These are phyloP conservation scores for Tanypteryx hageni DNA, from an alignment of 2,888 invertebrate genomes.

Conservation along the genomic window DNA sequence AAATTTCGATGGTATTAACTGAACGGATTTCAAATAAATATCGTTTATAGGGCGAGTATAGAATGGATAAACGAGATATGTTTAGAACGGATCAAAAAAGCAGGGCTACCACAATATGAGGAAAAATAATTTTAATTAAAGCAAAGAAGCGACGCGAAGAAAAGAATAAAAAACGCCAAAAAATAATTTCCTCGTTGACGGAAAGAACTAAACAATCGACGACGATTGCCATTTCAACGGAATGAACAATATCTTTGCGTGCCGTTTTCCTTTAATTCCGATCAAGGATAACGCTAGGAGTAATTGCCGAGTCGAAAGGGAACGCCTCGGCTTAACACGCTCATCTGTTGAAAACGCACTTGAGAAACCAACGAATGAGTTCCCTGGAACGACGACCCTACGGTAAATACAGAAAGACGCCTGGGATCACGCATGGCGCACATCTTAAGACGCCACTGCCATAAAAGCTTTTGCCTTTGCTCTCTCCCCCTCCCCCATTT, in stretches of 20 bases:
- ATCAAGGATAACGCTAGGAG: background rate
- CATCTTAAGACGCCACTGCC: constrained; percentile 4
- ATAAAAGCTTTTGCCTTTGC: background rate
- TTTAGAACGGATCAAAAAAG: no score
- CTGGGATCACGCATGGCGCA: constrained; percentile 25
- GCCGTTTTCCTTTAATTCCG: background rate
- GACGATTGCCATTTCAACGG: background rate
- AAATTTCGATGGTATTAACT: no score
- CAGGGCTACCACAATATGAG: no score
- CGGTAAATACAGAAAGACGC: background rate
- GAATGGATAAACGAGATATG: no score
- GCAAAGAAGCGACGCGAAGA: no score
- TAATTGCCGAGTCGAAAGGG: background rate
- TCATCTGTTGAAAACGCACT: constrained; percentile 46
- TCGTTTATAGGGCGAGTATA: no score
- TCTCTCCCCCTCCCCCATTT: background rate
- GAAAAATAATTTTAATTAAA: background rate
- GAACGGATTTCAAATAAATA: no score
- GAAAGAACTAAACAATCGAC: background rate
- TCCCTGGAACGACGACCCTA: background rate
- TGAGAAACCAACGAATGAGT: background rate
- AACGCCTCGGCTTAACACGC: background rate
- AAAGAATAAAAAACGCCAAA: background rate
- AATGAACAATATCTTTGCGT: background rate
- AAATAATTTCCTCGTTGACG: background rate